Evolutionary conservation across 2,888 invertebrate genomes (phyloP), one percentile per base, ranked within the genome.

Genomic region (Pristionchus fissidentatus): DNA sequence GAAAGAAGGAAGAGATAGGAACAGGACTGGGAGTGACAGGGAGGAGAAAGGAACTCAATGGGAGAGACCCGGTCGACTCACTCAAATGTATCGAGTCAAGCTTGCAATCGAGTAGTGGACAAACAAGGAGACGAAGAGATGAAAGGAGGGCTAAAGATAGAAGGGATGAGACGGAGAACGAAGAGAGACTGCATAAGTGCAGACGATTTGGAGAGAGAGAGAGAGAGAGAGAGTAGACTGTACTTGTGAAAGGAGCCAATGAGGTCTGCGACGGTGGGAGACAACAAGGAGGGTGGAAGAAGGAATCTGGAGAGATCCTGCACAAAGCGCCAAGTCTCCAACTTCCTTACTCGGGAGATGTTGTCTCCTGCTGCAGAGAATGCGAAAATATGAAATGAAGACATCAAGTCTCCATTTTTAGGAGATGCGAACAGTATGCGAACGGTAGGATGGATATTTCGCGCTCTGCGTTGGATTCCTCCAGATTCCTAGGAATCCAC

Each of bases 91-190:
- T 70, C 70, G 26, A 70, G 19, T 70, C 70, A 41, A 22, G 70
- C 2, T 41, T 70, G 70, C 70, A 70, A 70, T 70, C 70, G 70
- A 70, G 70, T 70, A 70, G 70, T 70, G 55, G 77, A 77, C 52
- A 77, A 55, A 77, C 52, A 77, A 77, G 35, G 46, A 26, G 46
- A 38, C n/a, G 66, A 66, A 4, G 38, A n/a, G 70, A 32, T 32
- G 19, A 41, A 43, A 38, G 43, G 26, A 26, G 26, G 55, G 77
- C 49, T 49, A 77, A 77, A 77, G 77, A 77, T 49, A 77, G 77
- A 77, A 77, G 49, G 52, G n/a, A 35, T n/a, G 38, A 22, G 32
- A 41, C 8, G 13, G 70, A 41, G 70, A n/a, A 26, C n/a, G 13
- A 41, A 13, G 43, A 4, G 38, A 66, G 38, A 38, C 41, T 5